Evolutionary conservation across 2,113 vertebrate genomes (phyloP), one percentile per base, ranked within the genome.

Genomic region (Lathamus discolor): DNA sequence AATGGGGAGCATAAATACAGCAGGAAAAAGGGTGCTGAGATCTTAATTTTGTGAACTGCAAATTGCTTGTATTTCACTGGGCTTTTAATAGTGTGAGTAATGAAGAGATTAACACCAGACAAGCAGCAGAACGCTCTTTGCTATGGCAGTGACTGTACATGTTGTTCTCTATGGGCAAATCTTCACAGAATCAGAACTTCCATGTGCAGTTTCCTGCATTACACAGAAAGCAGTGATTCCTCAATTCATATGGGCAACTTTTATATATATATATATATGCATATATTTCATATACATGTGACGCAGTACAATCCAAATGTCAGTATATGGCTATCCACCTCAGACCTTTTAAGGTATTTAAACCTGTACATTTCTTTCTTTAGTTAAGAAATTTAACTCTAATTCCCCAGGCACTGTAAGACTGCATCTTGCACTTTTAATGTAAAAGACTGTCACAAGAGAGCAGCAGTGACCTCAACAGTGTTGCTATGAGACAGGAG

Each of bases 401-500:
- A 63, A 80, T 35, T 94, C 55, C 73, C 57, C 91, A 92, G 91
- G 89, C 86, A 93, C 84, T 55, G 33, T 54, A 31, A 75, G 52
- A 35, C 48, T 87, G 48, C 84, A 91, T 84, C 93, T 89, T 54
- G 62, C 4, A 46, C 86, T 93, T 93, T 91, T 88, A 94, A 90
- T 88, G 86, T 86, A 86, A 88, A 88, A 95, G 87, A 48, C 85
- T 55, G 79, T 79, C 95, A 91, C 87, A 87, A 54, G 89, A 92
- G 87, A 96, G 93, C 95, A 95, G 93, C 91, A 95, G 84, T 82
- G 93, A 91, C 93, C 9, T 9, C 80, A 13, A 61, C 81, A 76
- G 93, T 54, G 93, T 94, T 95, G 93, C 95, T 91, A 92, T 41
- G 94, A 96, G 89, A 96, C 91, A 87, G 84, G 43, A 94, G 89